Base-by-base conservation (phyloP, 2,113 vertebrate genomes). In the Mixornis gularis region DNA sequence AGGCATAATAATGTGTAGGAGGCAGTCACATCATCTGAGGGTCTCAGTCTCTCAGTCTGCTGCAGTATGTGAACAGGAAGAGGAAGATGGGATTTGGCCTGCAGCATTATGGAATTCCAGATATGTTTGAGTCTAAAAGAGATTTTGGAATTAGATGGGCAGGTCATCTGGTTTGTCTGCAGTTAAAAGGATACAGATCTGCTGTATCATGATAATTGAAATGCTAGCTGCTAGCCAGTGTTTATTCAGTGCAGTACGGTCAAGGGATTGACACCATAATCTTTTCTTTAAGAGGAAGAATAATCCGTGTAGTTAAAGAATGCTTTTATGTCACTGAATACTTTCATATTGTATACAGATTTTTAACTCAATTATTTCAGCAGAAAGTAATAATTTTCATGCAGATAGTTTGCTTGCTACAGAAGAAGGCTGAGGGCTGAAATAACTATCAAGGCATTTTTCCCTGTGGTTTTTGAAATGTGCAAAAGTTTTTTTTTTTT, bases 201-300 rank as follows among this genome's bases (percentile, higher is more conserved):
- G 72, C 77, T 83, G 60, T 89, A 40, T 65, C 38, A 30, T 59
- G 58, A 17, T 83, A 93, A 83, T 70, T 89, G 69, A 78, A 92
- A 68, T 7, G 14, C 66, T 60, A 60, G 60, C 62, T 82, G 5
- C 48, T 63, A 78, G 55, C 49, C 84, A 13, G 55, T 73, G 82
- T 89, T 93, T 74, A 46, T 71, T 89, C 59, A 69, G 43, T 64
- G 62, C 65, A 92, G 36, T 59, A n/a, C 17, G 58, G 71, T 82
- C 44, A 81, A 71, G 70, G 44, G 52, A 87, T 64, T 87, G 78
- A 92, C 40, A 18, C 52, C 30, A 10, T 93, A 84, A 84, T 88
- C 69, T 84, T 90, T 87, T 55, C 53, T 87, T 86, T 87, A 92
- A 79, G 48, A 55, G 56, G 40, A 86, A 34, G 27, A 80, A 25